phyloP scores from a whole-genome alignment of 2,797 vertebrate genomes.

The Acrossocheilus wenchowensis region DNA sequence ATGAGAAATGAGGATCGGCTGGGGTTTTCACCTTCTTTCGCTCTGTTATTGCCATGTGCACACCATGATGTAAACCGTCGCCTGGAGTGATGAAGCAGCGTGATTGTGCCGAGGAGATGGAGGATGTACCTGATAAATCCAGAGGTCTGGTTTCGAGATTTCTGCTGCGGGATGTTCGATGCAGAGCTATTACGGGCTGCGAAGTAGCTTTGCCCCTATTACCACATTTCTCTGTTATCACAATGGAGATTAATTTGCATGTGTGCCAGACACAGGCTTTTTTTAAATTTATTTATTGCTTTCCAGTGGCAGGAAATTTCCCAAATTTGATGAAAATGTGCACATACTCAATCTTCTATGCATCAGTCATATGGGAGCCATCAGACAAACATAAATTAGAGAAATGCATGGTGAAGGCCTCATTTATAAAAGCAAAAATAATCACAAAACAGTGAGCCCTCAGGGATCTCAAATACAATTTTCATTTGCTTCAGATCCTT shows the following conservation, averaged over 20 bases:
- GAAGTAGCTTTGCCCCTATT: slow-evolving; percentile 61
- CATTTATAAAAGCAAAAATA: slow-evolving; percentile 80
- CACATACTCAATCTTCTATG: slow-evolving; percentile 73
- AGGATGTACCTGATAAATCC: slow-evolving; percentile 35
- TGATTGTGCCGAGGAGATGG: slow-evolving; percentile 20
- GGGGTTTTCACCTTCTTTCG: slow-evolving; percentile 29
- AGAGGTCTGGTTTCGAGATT: slow-evolving; percentile 47
- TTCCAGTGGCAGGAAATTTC: slow-evolving; percentile 74
- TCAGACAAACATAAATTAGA: slow-evolving; percentile 80
- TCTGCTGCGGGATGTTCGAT: slow-evolving; percentile 45
- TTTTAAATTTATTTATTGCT: slow-evolving; percentile 71
- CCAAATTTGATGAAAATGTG: slow-evolving; percentile 79
- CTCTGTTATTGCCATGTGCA: slow-evolving; percentile 34
- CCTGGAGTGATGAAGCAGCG: slow-evolving; percentile 37
- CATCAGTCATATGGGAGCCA: slow-evolving; percentile 76
- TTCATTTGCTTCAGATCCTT: slow-evolving; percentile 75
- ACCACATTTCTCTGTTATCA: slow-evolving; percentile 67
- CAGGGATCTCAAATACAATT: slow-evolving; percentile 75
- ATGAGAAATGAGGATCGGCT: slow-evolving; percentile 44
- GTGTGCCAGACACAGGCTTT: slow-evolving; percentile 65
- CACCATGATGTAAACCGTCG: slow-evolving; percentile 37
- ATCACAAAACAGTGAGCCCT: slow-evolving; percentile 73
- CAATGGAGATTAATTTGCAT: slow-evolving; percentile 67
- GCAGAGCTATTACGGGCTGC: slow-evolving; percentile 51
- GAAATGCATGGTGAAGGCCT: slow-evolving; percentile 78